Base-by-base conservation (phyloP, 2,888 invertebrate genomes). In the Conistra vaccinii region DNA sequence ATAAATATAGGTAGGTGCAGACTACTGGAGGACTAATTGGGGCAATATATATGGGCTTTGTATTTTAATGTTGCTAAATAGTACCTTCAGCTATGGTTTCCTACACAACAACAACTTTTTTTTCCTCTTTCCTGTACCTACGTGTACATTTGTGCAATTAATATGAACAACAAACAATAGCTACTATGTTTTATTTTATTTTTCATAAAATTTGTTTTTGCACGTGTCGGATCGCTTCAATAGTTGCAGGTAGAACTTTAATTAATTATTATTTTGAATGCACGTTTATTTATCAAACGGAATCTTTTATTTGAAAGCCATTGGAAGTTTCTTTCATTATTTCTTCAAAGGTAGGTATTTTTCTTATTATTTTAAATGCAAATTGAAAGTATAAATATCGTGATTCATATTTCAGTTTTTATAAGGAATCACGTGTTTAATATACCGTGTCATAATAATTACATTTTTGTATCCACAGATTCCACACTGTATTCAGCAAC, bases 231-330 rank as follows among this genome's bases (percentile, higher is more conserved):
- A 29, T 29, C 23, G 20, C 26, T 55, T 62, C 12, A 23, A 55
- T 39, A 35, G 10, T 4, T 17, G n/a, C n/a, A 35, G 51, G 29
- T 61, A 45, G 26, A 55, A 69, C 14, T 55, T 78, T 32, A 69
- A 68, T 77, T 60, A 45, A 53, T n/a, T n/a, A n/a, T n/a, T n/a
- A n/a, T 55, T 55, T 48, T 53, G 45, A 67, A 77, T 29, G 3
- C 5, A 20, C 35, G 61, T 45, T 29, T 20, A 67, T 53, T 60
- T 35, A 35, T 60, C 0, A 66, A 76, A 67, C 14, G 23, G 17
- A 48, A 70, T 39, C 10, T 58, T 73, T 48, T 48, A 70, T 39
- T 57, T 39, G 17, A 39, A 73, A 51, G 58, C 29, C 7, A 20
- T 51, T 32, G 12, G 20, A 61, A 61, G 20, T 61, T 74, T 53